Percentiles rank a stretch among this genome's conserved stretches.
These are phyloP conservation scores for Hyles lineata DNA, from an alignment of 2,888 invertebrate genomes.

Conservation along the genomic window DNA sequence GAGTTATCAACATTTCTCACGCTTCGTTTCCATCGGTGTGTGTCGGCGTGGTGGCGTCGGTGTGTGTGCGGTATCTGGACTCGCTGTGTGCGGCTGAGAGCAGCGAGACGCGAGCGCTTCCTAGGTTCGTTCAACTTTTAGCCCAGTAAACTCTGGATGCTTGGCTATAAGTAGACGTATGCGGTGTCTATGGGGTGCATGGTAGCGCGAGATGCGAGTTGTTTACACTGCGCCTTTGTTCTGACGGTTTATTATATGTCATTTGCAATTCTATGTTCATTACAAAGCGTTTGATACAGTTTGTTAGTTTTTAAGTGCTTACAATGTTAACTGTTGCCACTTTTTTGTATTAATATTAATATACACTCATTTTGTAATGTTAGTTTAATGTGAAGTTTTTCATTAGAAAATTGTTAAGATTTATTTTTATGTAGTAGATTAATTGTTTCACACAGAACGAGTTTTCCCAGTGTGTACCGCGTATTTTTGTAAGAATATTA, in stretches of 20 bases:
- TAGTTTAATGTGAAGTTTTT: too few species aligned
- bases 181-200: conserved; percentile 55
- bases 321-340: neutral
- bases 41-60: conserved; percentile 61
- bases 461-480: too few species aligned
- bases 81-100: conserved; percentile 75
- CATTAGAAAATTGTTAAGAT: too few species aligned
- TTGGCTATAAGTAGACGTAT: conserved; percentile 53
- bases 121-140: conserved; percentile 84
- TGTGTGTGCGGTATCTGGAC: conserved; percentile 52
- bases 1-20: conserved; percentile 84
- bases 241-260: conserved; percentile 39
- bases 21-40: conserved; percentile 72
- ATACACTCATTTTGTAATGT: neutral
- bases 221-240: conserved; percentile 66
- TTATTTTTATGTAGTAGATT: too few species aligned
- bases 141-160: conserved; percentile 82
- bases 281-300: conserved; percentile 26
- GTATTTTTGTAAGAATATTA: too few species aligned
- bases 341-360: neutral
- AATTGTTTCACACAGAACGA: too few species aligned
- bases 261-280: conserved; percentile 51
- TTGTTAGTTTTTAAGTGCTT: conserved; percentile 19
- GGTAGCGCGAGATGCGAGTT: conserved; percentile 55
- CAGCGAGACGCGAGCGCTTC: conserved; percentile 73